Evolutionary conservation across 2,888 invertebrate species (phyloP).

Genomic region (Coelinius sp.): DNA sequence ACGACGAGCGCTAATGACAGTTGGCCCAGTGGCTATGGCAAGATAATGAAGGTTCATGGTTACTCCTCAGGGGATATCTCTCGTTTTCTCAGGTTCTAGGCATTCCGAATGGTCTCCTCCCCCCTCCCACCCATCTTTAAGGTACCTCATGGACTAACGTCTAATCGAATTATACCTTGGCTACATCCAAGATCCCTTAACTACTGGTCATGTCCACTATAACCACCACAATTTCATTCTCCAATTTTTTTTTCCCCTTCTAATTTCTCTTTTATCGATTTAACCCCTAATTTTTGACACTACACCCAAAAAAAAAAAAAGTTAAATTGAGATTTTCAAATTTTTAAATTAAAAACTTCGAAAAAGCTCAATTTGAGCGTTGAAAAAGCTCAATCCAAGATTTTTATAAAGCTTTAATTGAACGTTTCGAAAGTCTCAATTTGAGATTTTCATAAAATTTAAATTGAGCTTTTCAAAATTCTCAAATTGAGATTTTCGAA

Average conservation of each 20-base stretch:
- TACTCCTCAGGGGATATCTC: conserved; percentile 43
- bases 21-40: conserved; percentile 60
- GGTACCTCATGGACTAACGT: conserved; percentile 54
- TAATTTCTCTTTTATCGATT: neutral
- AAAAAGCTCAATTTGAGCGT: no score
- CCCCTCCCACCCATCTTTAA: conserved; percentile 36
- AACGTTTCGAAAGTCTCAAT: no score
- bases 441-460: no score
- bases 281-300: no score
- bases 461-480: no score
- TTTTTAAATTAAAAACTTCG: no score
- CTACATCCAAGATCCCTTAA: conserved; percentile 33
- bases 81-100: conserved; percentile 48
- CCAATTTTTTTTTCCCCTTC: neutral
- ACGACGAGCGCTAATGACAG: conserved; percentile 66
- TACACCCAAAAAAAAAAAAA: no score
- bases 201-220: conserved; percentile 36
- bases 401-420: no score
- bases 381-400: no score
- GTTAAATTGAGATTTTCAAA: no score
- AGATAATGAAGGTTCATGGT: conserved; percentile 69
- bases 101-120: conserved; percentile 26
- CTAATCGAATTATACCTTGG: conserved; percentile 63
- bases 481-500: no score
- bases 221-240: conserved; percentile 10